These are phyloP conservation scores for Eutolmus rufibarbis DNA, from an alignment of 2,888 invertebrate genomes.

Conservation along the genomic window DNA sequence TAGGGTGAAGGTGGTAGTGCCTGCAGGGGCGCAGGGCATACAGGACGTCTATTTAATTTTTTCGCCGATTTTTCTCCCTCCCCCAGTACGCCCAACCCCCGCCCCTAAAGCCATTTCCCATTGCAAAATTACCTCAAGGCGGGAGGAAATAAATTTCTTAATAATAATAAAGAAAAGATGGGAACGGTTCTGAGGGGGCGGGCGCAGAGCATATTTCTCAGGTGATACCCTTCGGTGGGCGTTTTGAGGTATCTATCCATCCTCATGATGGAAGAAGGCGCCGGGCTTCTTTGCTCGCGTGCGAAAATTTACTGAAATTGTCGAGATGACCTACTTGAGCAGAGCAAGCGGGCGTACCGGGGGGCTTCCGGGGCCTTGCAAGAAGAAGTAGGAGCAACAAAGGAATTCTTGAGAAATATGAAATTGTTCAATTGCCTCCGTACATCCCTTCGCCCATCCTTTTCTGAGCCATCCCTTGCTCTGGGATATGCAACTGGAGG, in stretches of 20 bases:
- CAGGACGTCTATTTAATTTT: constrained; percentile 33
- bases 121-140: constrained; percentile 14
- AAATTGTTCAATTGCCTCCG: constrained; percentile 28
- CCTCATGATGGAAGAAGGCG: background rate
- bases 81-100: background rate
- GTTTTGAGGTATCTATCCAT: constrained; percentile 5
- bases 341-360: background rate
- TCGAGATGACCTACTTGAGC: constrained; percentile 35
- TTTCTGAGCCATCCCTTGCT: background rate
- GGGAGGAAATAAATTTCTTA: constrained; percentile 38
- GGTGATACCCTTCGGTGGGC: constrained; percentile 28
- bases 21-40: background rate
- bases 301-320: constrained; percentile 36
- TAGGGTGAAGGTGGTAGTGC: background rate
- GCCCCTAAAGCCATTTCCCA: background rate
- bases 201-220: background rate
- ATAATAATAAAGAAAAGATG: constrained; percentile 40
- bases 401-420: constrained; percentile 10
- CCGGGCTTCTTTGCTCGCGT: constrained; percentile 8
- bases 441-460: background rate
- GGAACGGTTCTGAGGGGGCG: background rate
- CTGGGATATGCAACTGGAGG: background rate
- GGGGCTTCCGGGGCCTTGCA: background rate
- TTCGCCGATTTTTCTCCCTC: background rate
- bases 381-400: background rate